Evolutionary conservation across 1,140 invertebrate genomes (phyloP).

Genomic region (Harpegnathos saltator): DNA sequence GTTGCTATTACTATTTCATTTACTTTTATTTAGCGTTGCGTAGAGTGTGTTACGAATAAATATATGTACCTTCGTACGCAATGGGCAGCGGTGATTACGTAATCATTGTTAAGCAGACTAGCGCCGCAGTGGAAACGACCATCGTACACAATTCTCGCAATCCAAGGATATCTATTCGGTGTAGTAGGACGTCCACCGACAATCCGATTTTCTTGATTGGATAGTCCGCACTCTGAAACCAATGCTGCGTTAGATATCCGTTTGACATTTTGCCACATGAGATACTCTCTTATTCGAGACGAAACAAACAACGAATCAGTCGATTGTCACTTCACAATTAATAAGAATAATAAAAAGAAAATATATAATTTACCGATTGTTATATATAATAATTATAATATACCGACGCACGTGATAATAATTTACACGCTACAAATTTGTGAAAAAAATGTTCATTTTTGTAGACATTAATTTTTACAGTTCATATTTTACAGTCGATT

Average conservation of each 20-base stretch:
- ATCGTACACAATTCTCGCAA: slow-evolving; percentile 93
- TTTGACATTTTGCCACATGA: no score
- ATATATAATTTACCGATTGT: no score
- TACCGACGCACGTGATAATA: background rate
- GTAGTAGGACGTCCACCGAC: slow-evolving; percentile 92
- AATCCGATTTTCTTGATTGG: slow-evolving; percentile 91
- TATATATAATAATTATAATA: background rate
- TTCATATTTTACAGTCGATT: background rate
- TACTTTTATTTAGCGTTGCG: background rate
- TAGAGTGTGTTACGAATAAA: slow-evolving; percentile 2
- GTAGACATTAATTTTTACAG: no score
- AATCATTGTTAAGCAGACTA: slow-evolving; percentile 91
- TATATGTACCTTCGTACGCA: slow-evolving; percentile 87
- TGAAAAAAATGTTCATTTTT: no score
- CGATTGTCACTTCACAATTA: slow-evolving; percentile 25
- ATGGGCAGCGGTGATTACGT: slow-evolving; percentile 89
- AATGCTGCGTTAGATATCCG: background rate
- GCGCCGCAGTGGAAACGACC: slow-evolving; percentile 96
- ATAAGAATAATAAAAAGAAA: no score
- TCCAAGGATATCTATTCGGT: slow-evolving; percentile 94
- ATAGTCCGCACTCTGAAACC: slow-evolving; percentile 89
- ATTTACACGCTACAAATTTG: background rate
- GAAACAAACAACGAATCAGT: background rate
- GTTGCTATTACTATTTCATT: background rate
- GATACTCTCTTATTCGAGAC: background rate